Evolutionary conservation across 2,797 vertebrate genomes (phyloP).

Genomic region (Cyclura pinguis): DNA sequence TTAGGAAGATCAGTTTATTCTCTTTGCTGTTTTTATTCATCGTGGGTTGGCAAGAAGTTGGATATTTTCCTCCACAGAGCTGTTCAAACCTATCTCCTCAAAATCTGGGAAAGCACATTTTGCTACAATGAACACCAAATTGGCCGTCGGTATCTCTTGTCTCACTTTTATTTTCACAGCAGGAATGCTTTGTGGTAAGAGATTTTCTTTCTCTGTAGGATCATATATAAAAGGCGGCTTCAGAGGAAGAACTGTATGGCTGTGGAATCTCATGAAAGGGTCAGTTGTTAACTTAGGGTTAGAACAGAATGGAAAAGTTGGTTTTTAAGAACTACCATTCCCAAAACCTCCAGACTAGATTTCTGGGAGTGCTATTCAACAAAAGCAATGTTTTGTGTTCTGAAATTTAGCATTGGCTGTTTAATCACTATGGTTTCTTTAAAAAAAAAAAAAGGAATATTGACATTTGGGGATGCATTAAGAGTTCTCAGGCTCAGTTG

Average conservation of each 20-base stretch:
- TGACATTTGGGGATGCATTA: background rate
- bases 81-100: slow-evolving; percentile 17
- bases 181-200: slow-evolving; percentile 68
- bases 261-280: background rate
- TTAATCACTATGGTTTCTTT: background rate
- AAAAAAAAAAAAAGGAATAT: background rate
- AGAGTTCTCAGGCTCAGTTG: background rate
- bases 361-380: background rate
- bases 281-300: background rate
- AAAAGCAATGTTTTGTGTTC: background rate
- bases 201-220: slow-evolving; percentile 21
- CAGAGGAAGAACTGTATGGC: background rate
- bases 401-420: background rate
- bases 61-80: background rate
- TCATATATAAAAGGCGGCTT: background rate
- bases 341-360: too few species aligned
- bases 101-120: slow-evolving; percentile 23
- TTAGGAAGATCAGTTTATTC: background rate
- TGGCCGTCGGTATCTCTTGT: slow-evolving; percentile 10
- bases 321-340: too few species aligned
- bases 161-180: slow-evolving; percentile 51
- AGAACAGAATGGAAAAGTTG: too few species aligned
- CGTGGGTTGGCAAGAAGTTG: background rate
- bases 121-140: slow-evolving; percentile 59
- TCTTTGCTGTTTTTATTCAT: background rate